Base-by-base conservation (phyloP, 2,888 invertebrate genomes). In the Argyresthia albistria region DNA sequence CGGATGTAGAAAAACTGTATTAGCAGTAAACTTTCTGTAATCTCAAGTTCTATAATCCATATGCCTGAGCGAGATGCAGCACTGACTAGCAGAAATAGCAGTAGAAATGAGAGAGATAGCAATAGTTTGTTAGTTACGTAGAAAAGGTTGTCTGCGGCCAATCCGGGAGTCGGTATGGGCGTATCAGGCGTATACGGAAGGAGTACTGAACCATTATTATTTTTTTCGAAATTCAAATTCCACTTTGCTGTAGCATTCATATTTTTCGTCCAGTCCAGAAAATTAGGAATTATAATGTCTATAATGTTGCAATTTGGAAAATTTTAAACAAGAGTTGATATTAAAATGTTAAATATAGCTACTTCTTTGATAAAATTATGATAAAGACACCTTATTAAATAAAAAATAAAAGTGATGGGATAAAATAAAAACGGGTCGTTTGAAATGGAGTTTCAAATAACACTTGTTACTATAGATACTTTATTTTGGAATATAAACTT, bases 1-100 rank as follows among this genome's bases (percentile, higher is more conserved):
- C 66, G 61, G 68, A 73, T 65, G 77, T 80, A 79, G 79, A 77
- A 83, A 80, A 84, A 80, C 73, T 62, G 71, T 75, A 70, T 73
- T 77, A 79, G 71, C 79, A 73, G 78, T 80, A 67, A 67, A 67
- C 65, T 67, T 67, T 65, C 69, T 70, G 76, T 78, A 80, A 80
- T 83, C 80, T 80, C 71, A 76, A 65, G 69, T 65, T 67, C 70
- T 66, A 64, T 72, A 72, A 74, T 76, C 75, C 70, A 69, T 66
- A 64, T 51, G 79, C 50, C 59, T 54, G 69, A 84, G 61, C 55
- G 77, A 69, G 79, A 80, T 55, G 59, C 50, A 54, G 6, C 9
- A 60, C 16, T 50, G 43, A 47, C 49, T n/a, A 36, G 52, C 51
- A 54, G 48, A 53, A 51, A 50, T 57, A 53, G 53, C n/a, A 16